phyloP scores from a whole-genome alignment of 2,888 invertebrate species.

The Hipparchia semele region DNA sequence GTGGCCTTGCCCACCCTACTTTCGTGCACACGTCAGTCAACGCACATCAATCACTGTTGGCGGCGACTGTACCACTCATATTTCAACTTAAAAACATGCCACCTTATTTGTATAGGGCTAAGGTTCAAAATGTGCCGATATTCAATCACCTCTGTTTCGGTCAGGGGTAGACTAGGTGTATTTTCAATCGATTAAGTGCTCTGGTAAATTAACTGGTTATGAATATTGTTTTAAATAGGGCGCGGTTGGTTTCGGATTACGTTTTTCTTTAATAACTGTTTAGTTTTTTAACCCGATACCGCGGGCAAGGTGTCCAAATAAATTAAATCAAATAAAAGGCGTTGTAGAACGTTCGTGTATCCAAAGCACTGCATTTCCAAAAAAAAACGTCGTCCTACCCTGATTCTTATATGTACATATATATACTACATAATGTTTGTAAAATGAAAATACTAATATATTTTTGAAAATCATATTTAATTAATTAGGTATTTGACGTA shows the following conservation, averaged over 20 bases:
- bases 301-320: neutral
- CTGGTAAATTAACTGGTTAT: slow-evolving; percentile 51
- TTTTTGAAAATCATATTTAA: no score
- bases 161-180: slow-evolving; percentile 50
- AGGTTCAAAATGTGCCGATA: slow-evolving; percentile 46
- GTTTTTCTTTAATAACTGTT: slow-evolving; percentile 27
- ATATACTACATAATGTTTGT: no score
- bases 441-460: no score
- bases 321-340: neutral
- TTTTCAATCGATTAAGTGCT: slow-evolving; percentile 74
- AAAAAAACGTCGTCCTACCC: no score
- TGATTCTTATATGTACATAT: no score
- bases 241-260: slow-evolving; percentile 40
- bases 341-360: neutral
- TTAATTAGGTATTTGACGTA: no score
- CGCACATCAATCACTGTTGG: slow-evolving; percentile 78
- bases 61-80: slow-evolving; percentile 76
- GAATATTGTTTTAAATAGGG: slow-evolving; percentile 51
- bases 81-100: slow-evolving; percentile 58
- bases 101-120: slow-evolving; percentile 49
- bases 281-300: slow-evolving; percentile 2
- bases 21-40: slow-evolving; percentile 75
- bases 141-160: slow-evolving; percentile 35
- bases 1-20: slow-evolving; percentile 55
- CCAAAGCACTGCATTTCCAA: neutral